Evolutionary conservation across 2,888 invertebrate genomes (phyloP), one percentile per base, ranked within the genome.

Genomic region (Drosophila kanekoi): DNA sequence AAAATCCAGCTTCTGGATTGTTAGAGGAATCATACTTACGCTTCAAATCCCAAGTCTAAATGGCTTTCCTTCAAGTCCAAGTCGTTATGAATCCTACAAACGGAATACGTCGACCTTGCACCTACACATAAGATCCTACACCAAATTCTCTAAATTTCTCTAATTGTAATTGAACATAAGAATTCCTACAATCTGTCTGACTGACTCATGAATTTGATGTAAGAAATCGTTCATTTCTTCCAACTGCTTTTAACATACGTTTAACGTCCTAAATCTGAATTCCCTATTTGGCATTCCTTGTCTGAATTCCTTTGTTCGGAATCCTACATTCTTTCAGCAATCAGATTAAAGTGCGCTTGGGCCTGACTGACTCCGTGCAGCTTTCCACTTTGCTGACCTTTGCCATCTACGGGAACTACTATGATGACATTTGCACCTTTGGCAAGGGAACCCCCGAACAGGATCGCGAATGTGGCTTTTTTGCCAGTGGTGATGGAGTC

Each of bases 341-440:
- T 38, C 8, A 60, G 11, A 0, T 54, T 4, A 38, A 60, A 3
- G 66, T 84, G 0, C 79, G 71, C 13, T 86, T 63, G 11, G 57
- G 65, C 2, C 37, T 90, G n/a, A 72, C 72, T 3, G 61, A 77
- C 0, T 23, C 52, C 1, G 33, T 75, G 32, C 63, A 76, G 20
- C 3, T 72, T 1, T n/a, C 47, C 11, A 84, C 89, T 57, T 44
- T 90, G 0, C 37, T 91, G 59, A 79, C 91, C 9, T 90, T 91
- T 52, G 77, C 78, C 8, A 79, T 89, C 44, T 91, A 91, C 66
- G 91, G 87, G 4, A 91, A 91, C 37, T 91, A 90, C 61, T 91
- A 71, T 47, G 84, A 89, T 28, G 65, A 85, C 0, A 11, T 18
- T 32, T 88, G 87, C 33, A 85, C 85, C 6, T 85, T 51, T 43